Evolutionary conservation across 2,888 invertebrate species (phyloP).

Genomic region (Priocnemis perturbator): DNA sequence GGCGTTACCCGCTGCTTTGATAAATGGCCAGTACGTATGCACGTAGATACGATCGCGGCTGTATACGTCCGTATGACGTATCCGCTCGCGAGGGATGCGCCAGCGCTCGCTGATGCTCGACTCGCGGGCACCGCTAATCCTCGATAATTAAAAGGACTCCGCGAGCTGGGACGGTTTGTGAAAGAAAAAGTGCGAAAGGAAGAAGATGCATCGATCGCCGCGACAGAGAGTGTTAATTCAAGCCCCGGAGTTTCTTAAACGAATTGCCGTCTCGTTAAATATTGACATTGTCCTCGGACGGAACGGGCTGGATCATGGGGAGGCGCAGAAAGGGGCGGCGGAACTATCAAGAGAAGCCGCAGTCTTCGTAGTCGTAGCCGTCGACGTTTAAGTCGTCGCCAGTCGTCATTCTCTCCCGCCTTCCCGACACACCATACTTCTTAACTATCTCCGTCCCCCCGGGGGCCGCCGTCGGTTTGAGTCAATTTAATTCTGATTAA

Average conservation of each 20-base stretch:
- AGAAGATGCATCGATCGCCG: conserved; percentile 23
- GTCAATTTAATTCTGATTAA: conserved; percentile 65
- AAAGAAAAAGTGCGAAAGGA: neutral
- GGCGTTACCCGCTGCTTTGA: neutral
- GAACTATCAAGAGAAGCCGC: conserved; percentile 50
- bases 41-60: neutral
- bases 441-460: conserved; percentile 21
- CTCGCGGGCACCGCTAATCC: neutral
- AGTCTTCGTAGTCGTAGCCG: conserved; percentile 16
- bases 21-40: neutral
- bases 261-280: conserved; percentile 60
- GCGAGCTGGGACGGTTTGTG: too few species aligned
- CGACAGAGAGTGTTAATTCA: conserved; percentile 41
- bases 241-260: conserved; percentile 37
- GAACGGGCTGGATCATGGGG: conserved; percentile 32
- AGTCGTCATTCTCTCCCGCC: conserved; percentile 12
- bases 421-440: conserved; percentile 12
- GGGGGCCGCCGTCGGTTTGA: conserved; percentile 10
- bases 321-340: conserved; percentile 32
- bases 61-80: conserved; percentile 4
- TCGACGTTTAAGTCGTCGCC: neutral
- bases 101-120: neutral
- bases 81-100: neutral
- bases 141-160: conserved; percentile 25
- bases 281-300: conserved; percentile 61